Evolutionary conservation across 1,140 invertebrate genomes (phyloP), one percentile per base, ranked within the genome.

Genomic region (Rhyacophila brunnea): DNA sequence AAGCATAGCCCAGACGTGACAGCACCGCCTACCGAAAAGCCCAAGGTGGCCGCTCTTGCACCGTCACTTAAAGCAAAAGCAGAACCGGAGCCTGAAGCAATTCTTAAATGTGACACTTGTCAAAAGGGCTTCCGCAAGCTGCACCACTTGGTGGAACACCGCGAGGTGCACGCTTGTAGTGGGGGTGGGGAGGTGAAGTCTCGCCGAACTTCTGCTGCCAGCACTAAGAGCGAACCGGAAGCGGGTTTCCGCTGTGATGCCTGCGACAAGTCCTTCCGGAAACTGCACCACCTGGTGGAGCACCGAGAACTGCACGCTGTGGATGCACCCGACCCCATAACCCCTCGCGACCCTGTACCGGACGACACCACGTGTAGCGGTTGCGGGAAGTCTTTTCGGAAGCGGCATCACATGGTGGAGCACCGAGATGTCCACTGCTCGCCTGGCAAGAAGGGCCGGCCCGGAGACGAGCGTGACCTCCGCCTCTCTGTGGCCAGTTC

Each of bases 211-310:
- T 63, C 61, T 1, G 40, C 49, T 9, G 56, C 44, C 7, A 59
- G 55, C 28, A 51, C 49, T 2, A 63, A 55, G 34, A 63, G 56
- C 23, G 77, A 79, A 48, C 60, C 68, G 6, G 73, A 72, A 47
- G 74, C 74, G n/a, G 75, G 74, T 9, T 79, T 78, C 62, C 71
- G 76, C 32, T 79, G 77, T 56, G 77, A 79, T 58, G 74, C 72
- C n/a, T 79, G 77, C 57, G 77, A 78, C 42, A 79, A 79, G 53
- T 79, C 77, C 1, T 79, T 79, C 53, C 70, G 77, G 44, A 78
- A 79, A 65, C 55, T 79, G 15, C 76, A 78, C 54, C 76, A 79
- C 61, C 69, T 79, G 4, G 77, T 79, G 5, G 75, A 78, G 62
- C 77, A 79, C 43, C 71, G 77, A 54, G 75, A 78, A 64, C 74